Conservation (phyloP, 2,113 vertebrate species). For the Meleagris gallopavo region DNA sequence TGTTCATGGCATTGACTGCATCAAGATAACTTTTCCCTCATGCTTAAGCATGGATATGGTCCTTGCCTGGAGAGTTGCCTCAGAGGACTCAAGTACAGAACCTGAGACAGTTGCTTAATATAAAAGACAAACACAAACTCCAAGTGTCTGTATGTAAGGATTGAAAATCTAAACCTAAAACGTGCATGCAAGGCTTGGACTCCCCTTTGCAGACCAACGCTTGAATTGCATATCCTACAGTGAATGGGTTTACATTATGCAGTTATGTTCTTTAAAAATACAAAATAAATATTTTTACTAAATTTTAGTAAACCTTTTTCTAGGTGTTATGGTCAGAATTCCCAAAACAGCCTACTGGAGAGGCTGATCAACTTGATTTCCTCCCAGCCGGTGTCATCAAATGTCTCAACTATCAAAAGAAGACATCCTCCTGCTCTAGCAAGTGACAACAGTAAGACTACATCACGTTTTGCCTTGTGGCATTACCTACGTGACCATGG, state of each 20-base stretch:
- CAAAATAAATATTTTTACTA: neutral
- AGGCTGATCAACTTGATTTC: no score
- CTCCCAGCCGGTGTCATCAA: no score
- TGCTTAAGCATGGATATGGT: conserved; percentile 60
- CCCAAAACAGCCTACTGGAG: no score
- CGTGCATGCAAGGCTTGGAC: neutral
- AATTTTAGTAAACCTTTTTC: no score
- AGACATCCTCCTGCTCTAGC: no score
- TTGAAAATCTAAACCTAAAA: neutral
- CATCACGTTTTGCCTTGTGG: no score
- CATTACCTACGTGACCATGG: no score
- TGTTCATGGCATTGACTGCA: conserved; percentile 75
- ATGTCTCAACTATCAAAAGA: no score
- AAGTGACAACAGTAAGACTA: no score
- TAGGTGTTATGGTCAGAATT: no score
- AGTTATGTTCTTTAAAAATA: neutral
- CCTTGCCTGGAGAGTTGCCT: conserved; percentile 49
- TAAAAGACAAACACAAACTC: neutral
- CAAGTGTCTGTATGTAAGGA: neutral
- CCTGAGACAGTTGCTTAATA: conserved; percentile 26
- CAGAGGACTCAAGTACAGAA: conserved; percentile 38
- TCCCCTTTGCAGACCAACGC: neutral
- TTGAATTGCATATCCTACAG: neutral
- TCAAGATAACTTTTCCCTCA: conserved; percentile 81
- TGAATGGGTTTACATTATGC: neutral